These are phyloP conservation scores for Micropterix aruncella DNA, from an alignment of 2,888 invertebrate genomes.

Conservation along the genomic window DNA sequence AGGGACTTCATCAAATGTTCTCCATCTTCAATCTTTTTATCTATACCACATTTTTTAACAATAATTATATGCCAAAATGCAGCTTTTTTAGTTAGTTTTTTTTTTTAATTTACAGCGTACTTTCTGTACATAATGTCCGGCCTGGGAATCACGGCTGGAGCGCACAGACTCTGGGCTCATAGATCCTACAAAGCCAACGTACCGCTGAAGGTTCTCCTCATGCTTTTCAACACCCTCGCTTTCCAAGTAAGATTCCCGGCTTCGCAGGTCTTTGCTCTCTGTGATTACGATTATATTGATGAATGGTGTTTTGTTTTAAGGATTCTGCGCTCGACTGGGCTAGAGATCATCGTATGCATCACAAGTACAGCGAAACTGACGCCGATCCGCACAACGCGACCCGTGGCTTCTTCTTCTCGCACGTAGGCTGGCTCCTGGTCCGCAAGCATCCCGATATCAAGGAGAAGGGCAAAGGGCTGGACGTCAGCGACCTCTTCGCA, in stretches of 20 bases:
- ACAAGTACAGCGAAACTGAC: slow-evolving; percentile 87
- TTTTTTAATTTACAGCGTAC: slow-evolving; percentile 41
- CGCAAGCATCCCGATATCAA: slow-evolving; percentile 85
- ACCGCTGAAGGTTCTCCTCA: slow-evolving; percentile 70
- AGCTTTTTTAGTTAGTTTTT: not conserved
- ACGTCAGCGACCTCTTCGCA: slow-evolving; percentile 65
- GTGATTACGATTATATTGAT: not conserved
- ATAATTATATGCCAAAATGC: too few relatives aligned
- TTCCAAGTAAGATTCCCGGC: slow-evolving; percentile 83
- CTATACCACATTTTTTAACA: too few relatives aligned
- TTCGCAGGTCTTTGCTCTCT: too few relatives aligned
- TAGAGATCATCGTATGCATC: slow-evolving; percentile 73
- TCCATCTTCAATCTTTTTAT: too few relatives aligned
- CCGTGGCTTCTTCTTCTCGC: slow-evolving; percentile 91
- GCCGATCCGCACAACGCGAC: slow-evolving; percentile 90
- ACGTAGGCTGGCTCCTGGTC: slow-evolving; percentile 87
- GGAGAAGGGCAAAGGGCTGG: slow-evolving; percentile 72
- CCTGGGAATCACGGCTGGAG: slow-evolving; percentile 92
- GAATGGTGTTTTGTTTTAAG: slow-evolving; percentile 22
- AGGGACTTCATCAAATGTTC: too few relatives aligned
- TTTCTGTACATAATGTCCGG: slow-evolving; percentile 64
- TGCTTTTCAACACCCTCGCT: slow-evolving; percentile 76
- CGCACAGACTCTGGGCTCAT: slow-evolving; percentile 93
- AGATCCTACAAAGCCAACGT: slow-evolving; percentile 89
- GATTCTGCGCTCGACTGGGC: slow-evolving; percentile 69